Evolutionary conservation across 2,888 invertebrate species (phyloP), one percentile per base, ranked within the genome.

Genomic region (Polymixis lichenea): DNA sequence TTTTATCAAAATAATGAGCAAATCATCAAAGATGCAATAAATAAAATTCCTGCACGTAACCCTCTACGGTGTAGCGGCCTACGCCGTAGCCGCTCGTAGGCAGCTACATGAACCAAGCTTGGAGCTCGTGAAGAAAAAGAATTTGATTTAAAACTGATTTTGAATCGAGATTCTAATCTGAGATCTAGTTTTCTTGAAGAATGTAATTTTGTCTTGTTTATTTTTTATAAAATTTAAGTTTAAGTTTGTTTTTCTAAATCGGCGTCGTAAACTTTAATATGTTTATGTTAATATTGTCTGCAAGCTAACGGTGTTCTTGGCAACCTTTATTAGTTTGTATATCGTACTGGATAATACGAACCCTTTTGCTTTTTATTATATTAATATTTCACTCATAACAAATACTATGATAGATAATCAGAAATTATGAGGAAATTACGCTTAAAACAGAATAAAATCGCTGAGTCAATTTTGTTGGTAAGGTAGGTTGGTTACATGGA

Each of bases 71-170:
- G 83, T 77, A 83, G 75, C 25, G 1, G 70, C 15, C 83, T 83
- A 83, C 81, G 83, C 22, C 72, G 82, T 82, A 75, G 71, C n/a
- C 5, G 22, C 49, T 66, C 70, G 76, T 65, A 74, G 69, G 4
- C 22, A 22, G 65, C 67, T 82, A 72, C 25, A 60, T 11, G 8
- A 32, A 15, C 19, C 13, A 55, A 60, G 32, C 32, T 32, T 58
- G 61, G 32, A 68, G 28, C 13, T 28, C n/a, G 56, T 22, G 13
- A 64, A 56, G 15, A 32, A 51, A 4, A 22, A 28, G 28, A 22
- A 7, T 62, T 46, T 13, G 2, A 25, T 28, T 7, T 56, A 49
- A 55, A 46, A 66, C 1, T 32, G 15, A 32, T n/a, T 43, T 78
- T 51, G 15, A 60, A 55, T 65, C 15, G 22, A 49, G 65, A 43